Percentiles rank a stretch among this genome's conserved stretches.
phyloP scores from a whole-genome alignment of 2,797 vertebrate species.

The Bovichtus diacanthus region DNA sequence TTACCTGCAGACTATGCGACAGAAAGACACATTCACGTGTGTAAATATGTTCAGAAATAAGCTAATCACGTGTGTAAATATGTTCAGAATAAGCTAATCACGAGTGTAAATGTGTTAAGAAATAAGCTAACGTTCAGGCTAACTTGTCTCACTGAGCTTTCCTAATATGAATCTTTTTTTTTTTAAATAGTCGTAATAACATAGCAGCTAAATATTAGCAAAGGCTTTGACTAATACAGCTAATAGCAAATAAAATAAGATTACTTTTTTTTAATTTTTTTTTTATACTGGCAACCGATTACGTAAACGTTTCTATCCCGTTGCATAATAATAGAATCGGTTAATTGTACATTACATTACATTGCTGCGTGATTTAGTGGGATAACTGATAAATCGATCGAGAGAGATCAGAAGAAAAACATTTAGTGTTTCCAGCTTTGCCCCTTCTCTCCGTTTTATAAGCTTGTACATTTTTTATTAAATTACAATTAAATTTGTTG shows the following conservation, averaged over 20 bases:
- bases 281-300: accelerated
- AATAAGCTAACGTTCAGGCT: too few species aligned
- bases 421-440: neutral
- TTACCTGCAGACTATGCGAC: neutral
- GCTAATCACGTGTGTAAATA: too few species aligned
- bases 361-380: neutral
- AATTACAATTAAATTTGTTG: too few species aligned
- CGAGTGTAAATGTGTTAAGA: too few species aligned
- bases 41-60: neutral
- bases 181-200: neutral
- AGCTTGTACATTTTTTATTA: too few species aligned
- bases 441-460: neutral
- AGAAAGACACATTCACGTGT: too few species aligned
- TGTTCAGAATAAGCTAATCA: too few species aligned
- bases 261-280: too few species aligned
- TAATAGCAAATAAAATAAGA: neutral
- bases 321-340: neutral
- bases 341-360: neutral
- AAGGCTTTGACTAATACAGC: neutral
- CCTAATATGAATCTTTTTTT: accelerated
- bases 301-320: neutral
- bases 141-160: too few species aligned
- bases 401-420: neutral
- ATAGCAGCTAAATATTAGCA: neutral
- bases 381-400: neutral